Percentiles rank a stretch among this genome's conserved stretches.
Evolutionary conservation across 2,888 invertebrate species (phyloP).

Genomic region (Sarcophaga carnaria): DNA sequence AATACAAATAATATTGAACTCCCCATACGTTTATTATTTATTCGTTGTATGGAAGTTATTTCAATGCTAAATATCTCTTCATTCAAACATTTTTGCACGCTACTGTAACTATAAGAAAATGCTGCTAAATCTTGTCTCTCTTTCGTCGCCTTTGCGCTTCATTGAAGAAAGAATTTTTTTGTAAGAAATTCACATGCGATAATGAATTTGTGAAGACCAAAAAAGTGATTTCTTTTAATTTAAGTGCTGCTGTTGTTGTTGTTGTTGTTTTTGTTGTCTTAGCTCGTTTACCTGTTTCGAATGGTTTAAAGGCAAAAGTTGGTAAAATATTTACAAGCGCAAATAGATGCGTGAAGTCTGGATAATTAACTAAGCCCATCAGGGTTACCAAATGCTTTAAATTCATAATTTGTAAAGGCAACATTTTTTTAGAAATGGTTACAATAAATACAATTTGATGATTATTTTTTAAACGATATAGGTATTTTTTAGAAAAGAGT

Average conservation of each 20-base stretch:
- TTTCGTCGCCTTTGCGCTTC: background rate
- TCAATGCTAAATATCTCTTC: too few relatives aligned
- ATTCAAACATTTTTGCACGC: too few relatives aligned
- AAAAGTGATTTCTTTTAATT: background rate
- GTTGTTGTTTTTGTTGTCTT: background rate
- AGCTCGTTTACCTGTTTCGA: slow-evolving; percentile 16
- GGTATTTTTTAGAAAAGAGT: too few relatives aligned
- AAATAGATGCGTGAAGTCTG: background rate
- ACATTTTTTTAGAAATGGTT: background rate
- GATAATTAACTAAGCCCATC: background rate
- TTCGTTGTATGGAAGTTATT: too few relatives aligned
- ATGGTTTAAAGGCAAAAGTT: slow-evolving; percentile 19
- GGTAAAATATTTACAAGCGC: slow-evolving; percentile 3
- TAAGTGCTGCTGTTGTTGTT: background rate
- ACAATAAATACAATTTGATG: background rate
- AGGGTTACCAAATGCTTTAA: background rate
- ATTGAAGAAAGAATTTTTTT: slow-evolving; percentile 6
- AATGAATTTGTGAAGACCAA: slow-evolving; percentile 1
- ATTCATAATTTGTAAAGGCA: background rate
- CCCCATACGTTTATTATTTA: too few relatives aligned
- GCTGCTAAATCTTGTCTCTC: background rate
- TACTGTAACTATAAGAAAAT: too few relatives aligned
- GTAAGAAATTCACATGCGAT: slow-evolving; percentile 29
- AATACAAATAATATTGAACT: too few relatives aligned
- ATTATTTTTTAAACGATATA: too few relatives aligned